Conservation (phyloP, 2,113 vertebrate species). For the Monopterus albus region DNA sequence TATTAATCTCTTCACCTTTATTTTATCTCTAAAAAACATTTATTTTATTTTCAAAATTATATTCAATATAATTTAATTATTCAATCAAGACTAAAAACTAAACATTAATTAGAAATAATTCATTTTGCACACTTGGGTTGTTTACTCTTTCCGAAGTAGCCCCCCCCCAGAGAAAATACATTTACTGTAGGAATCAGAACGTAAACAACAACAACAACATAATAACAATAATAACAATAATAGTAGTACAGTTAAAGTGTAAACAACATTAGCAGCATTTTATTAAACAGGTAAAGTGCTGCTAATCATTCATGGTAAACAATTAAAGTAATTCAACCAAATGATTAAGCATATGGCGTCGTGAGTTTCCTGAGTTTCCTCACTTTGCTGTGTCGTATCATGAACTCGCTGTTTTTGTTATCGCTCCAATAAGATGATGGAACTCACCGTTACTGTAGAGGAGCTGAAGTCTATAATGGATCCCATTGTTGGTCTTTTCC, state of each 20-base stretch:
- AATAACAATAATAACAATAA: not conserved
- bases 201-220: too few species aligned
- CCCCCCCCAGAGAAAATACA: not conserved
- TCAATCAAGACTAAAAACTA: not conserved
- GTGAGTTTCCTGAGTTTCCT: slow-evolving; percentile 42
- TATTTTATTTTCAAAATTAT: not conserved
- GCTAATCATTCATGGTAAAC: not conserved
- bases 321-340: too few species aligned
- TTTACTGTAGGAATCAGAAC: too few species aligned
- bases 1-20: not conserved
- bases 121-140: not conserved
- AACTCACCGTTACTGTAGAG: slow-evolving; percentile 97
- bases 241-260: slow-evolving; percentile 1
- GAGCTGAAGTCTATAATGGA: slow-evolving; percentile 97
- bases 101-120: slow-evolving; percentile 19
- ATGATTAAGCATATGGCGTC: too few species aligned
- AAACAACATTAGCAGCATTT: not conserved
- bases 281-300: not conserved
- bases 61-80: slow-evolving; percentile 30
- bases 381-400: slow-evolving; percentile 29
- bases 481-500: slow-evolving; percentile 99
- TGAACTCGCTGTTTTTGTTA: slow-evolving; percentile 45
- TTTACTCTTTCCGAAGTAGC: not conserved
- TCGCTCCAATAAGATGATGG: slow-evolving; percentile 49
- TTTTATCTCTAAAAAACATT: slow-evolving; percentile 1